Evolutionary conservation across 2,888 invertebrate species (phyloP).

Genomic region (Epinotia brunnichana): DNA sequence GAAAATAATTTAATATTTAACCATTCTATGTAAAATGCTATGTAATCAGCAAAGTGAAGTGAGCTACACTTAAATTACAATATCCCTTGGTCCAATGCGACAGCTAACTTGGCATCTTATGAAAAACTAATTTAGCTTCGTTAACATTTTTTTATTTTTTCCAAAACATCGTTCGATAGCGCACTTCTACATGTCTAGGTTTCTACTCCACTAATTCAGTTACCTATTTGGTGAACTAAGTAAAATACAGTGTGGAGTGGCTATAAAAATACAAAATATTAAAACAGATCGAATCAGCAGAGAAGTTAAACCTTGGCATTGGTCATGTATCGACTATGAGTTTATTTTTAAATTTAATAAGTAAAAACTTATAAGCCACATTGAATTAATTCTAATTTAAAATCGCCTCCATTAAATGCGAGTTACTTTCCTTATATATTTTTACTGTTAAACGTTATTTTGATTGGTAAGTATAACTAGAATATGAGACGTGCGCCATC

Average conservation of each 20-base stretch:
- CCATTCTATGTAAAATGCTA: slow-evolving; percentile 64
- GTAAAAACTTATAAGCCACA: slow-evolving; percentile 8
- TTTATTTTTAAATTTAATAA: slow-evolving; percentile 2
- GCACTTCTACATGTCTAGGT: slow-evolving; percentile 56
- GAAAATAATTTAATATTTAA: slow-evolving; percentile 62
- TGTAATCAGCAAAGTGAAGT: slow-evolving; percentile 74
- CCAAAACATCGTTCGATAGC: slow-evolving; percentile 61
- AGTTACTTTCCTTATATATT: background rate
- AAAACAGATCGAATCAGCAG: slow-evolving; percentile 45
- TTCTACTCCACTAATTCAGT: slow-evolving; percentile 31
- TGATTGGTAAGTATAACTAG: slow-evolving; percentile 12
- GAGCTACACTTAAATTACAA: slow-evolving; percentile 75
- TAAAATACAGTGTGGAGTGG: slow-evolving; percentile 46
- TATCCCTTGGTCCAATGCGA: slow-evolving; percentile 81
- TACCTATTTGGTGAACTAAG: slow-evolving; percentile 37
- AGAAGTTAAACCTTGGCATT: slow-evolving; percentile 33
- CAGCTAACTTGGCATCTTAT: slow-evolving; percentile 79
- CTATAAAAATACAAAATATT: slow-evolving; percentile 53
- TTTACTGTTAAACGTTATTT: background rate
- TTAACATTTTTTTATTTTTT: slow-evolving; percentile 55
- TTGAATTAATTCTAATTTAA: background rate
- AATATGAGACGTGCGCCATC: slow-evolving; percentile 67
- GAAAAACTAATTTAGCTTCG: slow-evolving; percentile 66
- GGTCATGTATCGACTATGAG: background rate
- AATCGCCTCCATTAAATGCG: background rate